Evolutionary conservation across 2,113 vertebrate species (phyloP).

Genomic region (Rousettus leschenaultii): DNA sequence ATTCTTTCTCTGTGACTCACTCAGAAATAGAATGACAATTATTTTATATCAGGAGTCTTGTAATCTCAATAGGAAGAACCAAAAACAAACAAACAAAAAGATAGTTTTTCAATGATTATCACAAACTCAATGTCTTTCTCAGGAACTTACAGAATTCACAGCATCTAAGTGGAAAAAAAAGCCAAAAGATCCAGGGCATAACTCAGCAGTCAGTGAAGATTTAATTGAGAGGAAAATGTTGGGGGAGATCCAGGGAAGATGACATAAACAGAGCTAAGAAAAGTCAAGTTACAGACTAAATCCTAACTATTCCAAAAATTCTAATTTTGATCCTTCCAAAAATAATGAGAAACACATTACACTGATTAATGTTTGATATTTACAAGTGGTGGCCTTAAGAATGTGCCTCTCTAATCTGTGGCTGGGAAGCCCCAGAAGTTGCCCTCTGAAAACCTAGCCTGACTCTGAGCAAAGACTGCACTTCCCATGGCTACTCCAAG

Average conservation of each 20-base stretch:
- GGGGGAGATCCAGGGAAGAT: accelerated
- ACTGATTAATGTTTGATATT: background rate
- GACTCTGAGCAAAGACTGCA: background rate
- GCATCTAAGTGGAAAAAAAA: background rate
- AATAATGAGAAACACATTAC: background rate
- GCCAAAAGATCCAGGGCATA: background rate
- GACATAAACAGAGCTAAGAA: background rate
- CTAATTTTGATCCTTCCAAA: background rate
- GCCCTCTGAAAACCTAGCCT: background rate
- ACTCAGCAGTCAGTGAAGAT: background rate
- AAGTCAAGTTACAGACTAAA: background rate
- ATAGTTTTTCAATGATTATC: background rate
- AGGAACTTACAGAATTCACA: background rate
- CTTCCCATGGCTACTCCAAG: background rate
- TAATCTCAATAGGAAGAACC: background rate
- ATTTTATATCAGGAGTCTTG: background rate
- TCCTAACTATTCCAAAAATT: background rate
- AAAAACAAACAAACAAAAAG: background rate
- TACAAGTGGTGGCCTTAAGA: background rate
- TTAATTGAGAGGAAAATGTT: background rate
- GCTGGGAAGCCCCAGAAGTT: background rate
- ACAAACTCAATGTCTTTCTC: background rate
- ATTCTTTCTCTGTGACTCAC: background rate
- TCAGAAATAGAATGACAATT: conserved; percentile 13
- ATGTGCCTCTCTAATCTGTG: background rate